Evolutionary conservation across 2,113 vertebrate genomes (phyloP), one percentile per base, ranked within the genome.

Genomic region (Nothoprocta pentlandii): DNA sequence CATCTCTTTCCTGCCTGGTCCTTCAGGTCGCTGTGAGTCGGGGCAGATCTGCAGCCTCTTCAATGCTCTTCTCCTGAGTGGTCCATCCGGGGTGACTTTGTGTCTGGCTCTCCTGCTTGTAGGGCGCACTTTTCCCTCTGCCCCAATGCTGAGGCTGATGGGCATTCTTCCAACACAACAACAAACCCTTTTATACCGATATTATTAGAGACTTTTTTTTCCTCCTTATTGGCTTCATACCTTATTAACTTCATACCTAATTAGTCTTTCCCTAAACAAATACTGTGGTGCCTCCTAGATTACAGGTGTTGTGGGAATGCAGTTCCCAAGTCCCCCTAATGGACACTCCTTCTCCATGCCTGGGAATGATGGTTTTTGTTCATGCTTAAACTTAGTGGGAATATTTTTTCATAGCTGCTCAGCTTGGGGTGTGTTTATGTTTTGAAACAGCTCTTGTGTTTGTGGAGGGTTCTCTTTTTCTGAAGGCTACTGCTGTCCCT

Each of bases 231-330:
- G 47, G 19, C 47, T 47, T 47, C 47, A 9, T 47, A 47, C 47
- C 47, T 47, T 91, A 39, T 51, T 87, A 47, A 46, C 76, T 91
- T 96, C 30, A 22, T 85, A 94, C 58, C 23, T 83, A 95, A 96
- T 82, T 95, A 89, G 91, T 93, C 53, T 67, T 96, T 97, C 89
- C 51, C 56, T 94, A 92, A 92, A 68, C 89, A 94, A 95, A 89
- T 89, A 87, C 34, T 6, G 1, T 54, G 56, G 53, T 94, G 59
- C 56, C 30, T 96, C 86, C 36, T 39, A 90, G 87, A 83, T 87
- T 90, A 79, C 59, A 91, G 9, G 5, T 32, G 58, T 69, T 10
- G 6, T 41, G 63, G 89, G 44, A 96, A 89, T 44, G 39, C 14
- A 82, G 54, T 84, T 93, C 42, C 84, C 49, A n/a, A 34, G 64